A percentile compares a stretch with the other conserved stretches of the same genome.
Conservation (phyloP, 2,113 vertebrate genomes). For the Motacilla alba region DNA sequence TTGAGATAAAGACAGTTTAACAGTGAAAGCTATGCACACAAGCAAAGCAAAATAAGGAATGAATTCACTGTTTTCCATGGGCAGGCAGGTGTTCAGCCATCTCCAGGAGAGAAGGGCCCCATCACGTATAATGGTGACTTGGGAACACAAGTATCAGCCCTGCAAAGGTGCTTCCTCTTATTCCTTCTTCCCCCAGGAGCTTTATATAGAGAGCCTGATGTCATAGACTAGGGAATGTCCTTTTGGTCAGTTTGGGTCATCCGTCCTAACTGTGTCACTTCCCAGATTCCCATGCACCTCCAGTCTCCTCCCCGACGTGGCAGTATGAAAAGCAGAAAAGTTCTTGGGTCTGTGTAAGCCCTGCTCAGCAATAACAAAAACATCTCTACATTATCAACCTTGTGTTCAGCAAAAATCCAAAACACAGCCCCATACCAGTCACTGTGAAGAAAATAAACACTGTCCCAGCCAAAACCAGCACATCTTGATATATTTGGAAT, state of each 20-base stretch:
- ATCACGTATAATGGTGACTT: accelerated
- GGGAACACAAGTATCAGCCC: neutral
- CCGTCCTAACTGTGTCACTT: neutral
- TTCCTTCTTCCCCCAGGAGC: neutral
- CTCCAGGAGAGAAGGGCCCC: neutral
- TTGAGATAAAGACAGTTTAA: neutral
- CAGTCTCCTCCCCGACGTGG: neutral
- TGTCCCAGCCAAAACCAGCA: neutral
- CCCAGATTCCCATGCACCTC: neutral
- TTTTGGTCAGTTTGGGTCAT: neutral
- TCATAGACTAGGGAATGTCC: neutral
- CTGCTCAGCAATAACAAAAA: neutral
- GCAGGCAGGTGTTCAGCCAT: neutral
- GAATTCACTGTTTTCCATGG: neutral
- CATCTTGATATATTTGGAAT: neutral
- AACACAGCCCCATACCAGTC: neutral
- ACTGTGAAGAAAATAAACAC: neutral
- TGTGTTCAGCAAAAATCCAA: neutral
- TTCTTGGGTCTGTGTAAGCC: neutral
- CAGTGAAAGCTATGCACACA: neutral
- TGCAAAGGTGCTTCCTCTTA: neutral
- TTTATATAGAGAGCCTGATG: neutral
- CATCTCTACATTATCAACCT: neutral
- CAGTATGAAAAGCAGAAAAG: neutral
- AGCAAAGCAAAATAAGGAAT: neutral